Base-by-base conservation (phyloP, 2,797 vertebrate species). In the Propithecus perrieri region DNA sequence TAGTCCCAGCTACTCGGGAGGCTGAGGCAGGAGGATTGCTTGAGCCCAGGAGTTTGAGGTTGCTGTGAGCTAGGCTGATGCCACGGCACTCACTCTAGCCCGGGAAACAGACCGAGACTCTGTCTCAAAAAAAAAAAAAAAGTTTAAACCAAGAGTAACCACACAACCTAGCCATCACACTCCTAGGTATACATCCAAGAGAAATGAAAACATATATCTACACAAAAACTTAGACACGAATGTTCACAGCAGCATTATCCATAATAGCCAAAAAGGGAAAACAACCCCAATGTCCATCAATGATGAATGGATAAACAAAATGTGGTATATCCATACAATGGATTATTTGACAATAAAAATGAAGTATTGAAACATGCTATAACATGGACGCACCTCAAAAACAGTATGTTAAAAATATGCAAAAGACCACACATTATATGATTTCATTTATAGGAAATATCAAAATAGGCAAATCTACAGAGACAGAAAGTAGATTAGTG, bases 171-270 rank as follows among this genome's bases (percentile, higher is more conserved):
- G 43, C 15, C 67, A 89, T 75, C 89, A 72, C 9, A 93, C 26
- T 71, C 48, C 38, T 41, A 50, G 50, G 50, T 33, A 33, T 53
- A 63, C 22, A 41, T 57, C 5, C 63, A 71, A 72, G 20, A 79
- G 80, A 91, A 90, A 95, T 85, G n/a, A 85, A 85, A 95, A 79
- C 43, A 50, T 50, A 83, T 43, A 33, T 48, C 28, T 48, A 92
- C 76, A 87, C 48, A 59, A 88, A 95, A 92, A 69, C 57, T 15
- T 93, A 69, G 20, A 81, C 30, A 63, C 9, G 17, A 75, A 90
- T 83, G 50, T 85, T 90, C 43, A 76, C 7, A 90, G 75, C 35
- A 83, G 41, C n/a, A 74, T 76, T 84, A 96, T 57, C 75, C 33
- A 91, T 26, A 57, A 83, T 7, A 87, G 59, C 38, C 10, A 50